Conservation (phyloP, 1,140 invertebrate genomes). For the Steinernema khuongi region DNA sequence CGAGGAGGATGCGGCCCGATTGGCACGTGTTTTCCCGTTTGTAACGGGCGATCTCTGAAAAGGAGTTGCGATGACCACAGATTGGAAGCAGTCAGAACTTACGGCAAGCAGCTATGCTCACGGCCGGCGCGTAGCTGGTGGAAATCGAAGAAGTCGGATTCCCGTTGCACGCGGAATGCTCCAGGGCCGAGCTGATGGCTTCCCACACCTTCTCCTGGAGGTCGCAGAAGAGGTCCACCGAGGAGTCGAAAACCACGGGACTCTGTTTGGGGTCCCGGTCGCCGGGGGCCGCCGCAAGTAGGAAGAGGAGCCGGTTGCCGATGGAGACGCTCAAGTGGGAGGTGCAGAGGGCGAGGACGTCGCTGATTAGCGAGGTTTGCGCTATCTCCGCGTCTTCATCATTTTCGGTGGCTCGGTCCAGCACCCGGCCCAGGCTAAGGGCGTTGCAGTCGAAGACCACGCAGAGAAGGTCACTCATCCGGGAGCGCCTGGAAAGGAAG, state of each 20-base stretch:
- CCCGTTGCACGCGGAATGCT: not conserved
- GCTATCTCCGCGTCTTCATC: not conserved
- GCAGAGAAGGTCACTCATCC: slow-evolving; percentile 24
- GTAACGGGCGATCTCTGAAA: slow-evolving; percentile 39
- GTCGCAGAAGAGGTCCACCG: slow-evolving; percentile 3
- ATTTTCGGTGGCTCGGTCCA: not conserved
- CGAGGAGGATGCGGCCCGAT: slow-evolving; percentile 32
- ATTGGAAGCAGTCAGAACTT: slow-evolving; percentile 17
- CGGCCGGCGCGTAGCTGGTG: slow-evolving; percentile 27
- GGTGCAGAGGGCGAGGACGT: slow-evolving; percentile 40
- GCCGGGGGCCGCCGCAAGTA: slow-evolving; percentile 23
- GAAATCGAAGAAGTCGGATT: not conserved
- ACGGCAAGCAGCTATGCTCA: slow-evolving; percentile 38
- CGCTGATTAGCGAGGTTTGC: slow-evolving; percentile 25
- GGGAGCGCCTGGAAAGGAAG: no score
- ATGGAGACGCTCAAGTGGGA: slow-evolving; percentile 32
- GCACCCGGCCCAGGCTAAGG: slow-evolving; percentile 34
- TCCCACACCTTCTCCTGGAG: slow-evolving; percentile 9
- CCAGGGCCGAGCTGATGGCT: not conserved
- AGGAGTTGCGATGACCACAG: not conserved
- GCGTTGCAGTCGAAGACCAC: slow-evolving; percentile 42
- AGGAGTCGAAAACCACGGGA: slow-evolving; percentile 22
- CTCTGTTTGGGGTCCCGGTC: slow-evolving; percentile 36
- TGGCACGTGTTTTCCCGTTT: slow-evolving; percentile 22
- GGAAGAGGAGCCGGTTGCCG: slow-evolving; percentile 32